Conservation (phyloP, 2,113 vertebrate genomes). For the Okapia johnstoni region DNA sequence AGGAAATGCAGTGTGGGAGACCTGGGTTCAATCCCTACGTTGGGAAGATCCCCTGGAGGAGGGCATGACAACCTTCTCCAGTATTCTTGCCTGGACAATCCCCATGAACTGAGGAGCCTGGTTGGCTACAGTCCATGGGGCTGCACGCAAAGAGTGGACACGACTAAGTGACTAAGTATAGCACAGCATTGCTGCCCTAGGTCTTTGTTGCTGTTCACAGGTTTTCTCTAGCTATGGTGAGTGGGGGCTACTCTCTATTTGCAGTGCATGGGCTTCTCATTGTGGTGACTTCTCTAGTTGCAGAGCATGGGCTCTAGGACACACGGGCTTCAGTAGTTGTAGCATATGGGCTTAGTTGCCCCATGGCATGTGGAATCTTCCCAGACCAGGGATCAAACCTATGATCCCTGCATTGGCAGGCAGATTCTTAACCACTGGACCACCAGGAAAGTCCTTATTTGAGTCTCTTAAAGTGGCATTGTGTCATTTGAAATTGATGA, state of each 20-base stretch:
- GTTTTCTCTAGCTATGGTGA: not conserved
- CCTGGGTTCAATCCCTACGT: not conserved
- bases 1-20: not conserved
- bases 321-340: not conserved
- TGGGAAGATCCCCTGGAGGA: not conserved
- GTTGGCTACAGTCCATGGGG: not conserved
- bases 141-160: not conserved
- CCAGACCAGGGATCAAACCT: not conserved
- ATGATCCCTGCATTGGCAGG: not conserved
- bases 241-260: not conserved
- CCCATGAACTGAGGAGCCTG: not conserved
- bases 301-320: not conserved
- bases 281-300: not conserved
- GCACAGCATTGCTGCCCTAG: not conserved
- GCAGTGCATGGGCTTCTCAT: accelerated
- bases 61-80: not conserved
- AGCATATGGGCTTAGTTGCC: not conserved
- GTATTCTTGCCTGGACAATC: not conserved
- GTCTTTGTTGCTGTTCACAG: not conserved
- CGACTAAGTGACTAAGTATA: not conserved
- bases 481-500: not conserved
- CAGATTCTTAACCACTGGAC: not conserved
- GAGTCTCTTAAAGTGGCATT: not conserved
- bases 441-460: not conserved
- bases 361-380: not conserved